Evolutionary conservation across 1,140 invertebrate genomes (phyloP).

Genomic region (Drosophila nigromelanica): DNA sequence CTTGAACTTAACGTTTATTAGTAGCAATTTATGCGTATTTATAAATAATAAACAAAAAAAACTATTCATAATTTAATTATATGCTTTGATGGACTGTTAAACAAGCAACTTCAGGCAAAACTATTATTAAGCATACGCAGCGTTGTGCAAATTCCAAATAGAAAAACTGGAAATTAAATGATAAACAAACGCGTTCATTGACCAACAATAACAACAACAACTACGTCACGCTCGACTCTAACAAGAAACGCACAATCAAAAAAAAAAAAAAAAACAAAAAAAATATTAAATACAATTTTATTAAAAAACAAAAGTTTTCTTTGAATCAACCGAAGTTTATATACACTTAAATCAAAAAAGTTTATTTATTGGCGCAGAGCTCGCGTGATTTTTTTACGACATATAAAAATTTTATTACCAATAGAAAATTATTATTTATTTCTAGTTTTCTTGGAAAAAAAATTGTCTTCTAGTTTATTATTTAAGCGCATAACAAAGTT

Average conservation of each 20-base stretch:
- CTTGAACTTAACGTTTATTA: constrained; percentile 20
- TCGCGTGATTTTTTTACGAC: too few species aligned
- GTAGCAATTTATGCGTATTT: constrained; percentile 41
- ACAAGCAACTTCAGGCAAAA: constrained; percentile 10
- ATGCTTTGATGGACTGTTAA: constrained; percentile 42
- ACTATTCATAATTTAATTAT: constrained; percentile 48
- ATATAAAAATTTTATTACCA: not conserved
- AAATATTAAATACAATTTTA: too few species aligned
- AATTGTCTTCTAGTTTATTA: not conserved
- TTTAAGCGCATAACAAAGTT: not conserved
- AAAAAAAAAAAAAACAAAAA: constrained; percentile 45
- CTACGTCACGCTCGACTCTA: constrained; percentile 54
- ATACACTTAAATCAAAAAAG: constrained; percentile 1
- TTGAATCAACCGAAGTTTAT: not conserved
- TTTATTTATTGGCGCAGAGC: not conserved
- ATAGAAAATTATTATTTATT: not conserved
- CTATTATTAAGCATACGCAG: constrained; percentile 32
- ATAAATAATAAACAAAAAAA: constrained; percentile 28
- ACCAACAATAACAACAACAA: constrained; percentile 48
- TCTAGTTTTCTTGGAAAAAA: not conserved
- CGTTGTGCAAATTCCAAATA: constrained; percentile 21
- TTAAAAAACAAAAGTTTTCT: constrained; percentile 23
- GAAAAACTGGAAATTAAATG: constrained; percentile 54
- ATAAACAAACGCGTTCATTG: constrained; percentile 73
- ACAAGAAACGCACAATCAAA: constrained; percentile 47